Conservation (phyloP, 2,797 vertebrate genomes). For the Remorina albescens region DNA sequence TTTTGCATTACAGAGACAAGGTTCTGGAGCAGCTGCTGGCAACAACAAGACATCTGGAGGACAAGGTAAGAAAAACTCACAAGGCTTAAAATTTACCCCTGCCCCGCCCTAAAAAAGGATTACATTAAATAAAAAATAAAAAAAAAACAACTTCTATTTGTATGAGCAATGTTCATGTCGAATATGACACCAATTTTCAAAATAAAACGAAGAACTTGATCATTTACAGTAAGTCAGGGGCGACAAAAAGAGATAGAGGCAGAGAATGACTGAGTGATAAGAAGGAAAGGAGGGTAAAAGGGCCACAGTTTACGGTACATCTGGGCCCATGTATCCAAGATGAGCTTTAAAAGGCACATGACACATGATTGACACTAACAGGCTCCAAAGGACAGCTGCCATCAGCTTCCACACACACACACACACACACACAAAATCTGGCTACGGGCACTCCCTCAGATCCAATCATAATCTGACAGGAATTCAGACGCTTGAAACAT, state of each 20-base stretch:
- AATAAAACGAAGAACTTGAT: slow-evolving; percentile 15
- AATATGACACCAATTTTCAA: slow-evolving; percentile 8
- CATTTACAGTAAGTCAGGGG: not conserved
- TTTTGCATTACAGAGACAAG: slow-evolving; percentile 89
- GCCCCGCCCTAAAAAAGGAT: too few relatives aligned
- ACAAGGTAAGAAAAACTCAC: slow-evolving; percentile 85
- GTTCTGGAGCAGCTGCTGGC: slow-evolving; percentile 89
- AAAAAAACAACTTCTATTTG: too few relatives aligned
- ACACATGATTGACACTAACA: slow-evolving; percentile 55
- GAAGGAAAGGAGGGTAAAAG: not conserved
- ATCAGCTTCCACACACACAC: slow-evolving; percentile 5
- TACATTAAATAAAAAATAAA: too few relatives aligned
- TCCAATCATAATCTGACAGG: slow-evolving; percentile 25
- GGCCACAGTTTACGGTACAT: slow-evolving; percentile 34
- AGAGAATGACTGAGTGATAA: not conserved
- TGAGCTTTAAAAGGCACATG: slow-evolving; percentile 59
- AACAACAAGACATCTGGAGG: slow-evolving; percentile 92
- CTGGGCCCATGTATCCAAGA: slow-evolving; percentile 29
- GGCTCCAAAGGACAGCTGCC: slow-evolving; percentile 56
- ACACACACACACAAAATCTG: slow-evolving; percentile 1
- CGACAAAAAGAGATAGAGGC: not conserved
- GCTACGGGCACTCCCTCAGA: slow-evolving; percentile 33
- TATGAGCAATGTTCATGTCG: not conserved
- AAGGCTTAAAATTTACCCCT: too few relatives aligned
- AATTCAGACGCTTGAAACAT: slow-evolving; percentile 34